Evolutionary conservation across 1,140 invertebrate genomes (phyloP), one percentile per base, ranked within the genome.

Genomic region (Pachypeltis micranthus): DNA sequence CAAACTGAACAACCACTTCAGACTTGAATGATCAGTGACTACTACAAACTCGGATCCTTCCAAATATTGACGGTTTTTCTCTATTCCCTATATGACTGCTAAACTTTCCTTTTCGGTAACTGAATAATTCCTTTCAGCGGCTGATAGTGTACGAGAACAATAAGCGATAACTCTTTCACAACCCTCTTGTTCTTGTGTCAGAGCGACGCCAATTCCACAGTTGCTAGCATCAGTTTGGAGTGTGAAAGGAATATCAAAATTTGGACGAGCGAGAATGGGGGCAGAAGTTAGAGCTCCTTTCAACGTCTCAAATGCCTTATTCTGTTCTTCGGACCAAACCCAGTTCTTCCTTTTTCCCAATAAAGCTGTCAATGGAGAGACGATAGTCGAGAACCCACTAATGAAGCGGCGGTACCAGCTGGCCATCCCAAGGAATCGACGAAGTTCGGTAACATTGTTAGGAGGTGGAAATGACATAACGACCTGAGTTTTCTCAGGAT

Each of bases 91-190:
- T 1, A 79, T 55, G 19, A 79, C 67, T 2, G 74, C 76, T 2
- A 66, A 64, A 60, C 72, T 73, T 72, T 81, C 77, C 58, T 69
- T 65, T 67, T 81, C 77, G 0, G 74, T 76, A 3, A 69, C 69
- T 2, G 65, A 66, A 63, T 77, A 80, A 26, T 78, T 77, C 44
- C 44, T 65, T 69, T 80, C 76, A 12, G 66, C 39, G 10, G 60
- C 60, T 12, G 47, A 66, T 7, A 79, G 63, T 0, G 65, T 63
- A 16, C 75, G 39, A 64, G 75, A 75, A 16, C 75, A 76, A 64
- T 78, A 78, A 0, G 69, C 68, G 3, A 79, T 69, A 0, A 72
- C 72, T 34, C 61, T 58, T 31, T 71, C 68, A 10, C 39, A 29
- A 26, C 59, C 64, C 7, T 67, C 63, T 0, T 70, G 60, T 7